Evolutionary conservation across 2,113 vertebrate genomes (phyloP).

Genomic region (Corvus hawaiiensis): DNA sequence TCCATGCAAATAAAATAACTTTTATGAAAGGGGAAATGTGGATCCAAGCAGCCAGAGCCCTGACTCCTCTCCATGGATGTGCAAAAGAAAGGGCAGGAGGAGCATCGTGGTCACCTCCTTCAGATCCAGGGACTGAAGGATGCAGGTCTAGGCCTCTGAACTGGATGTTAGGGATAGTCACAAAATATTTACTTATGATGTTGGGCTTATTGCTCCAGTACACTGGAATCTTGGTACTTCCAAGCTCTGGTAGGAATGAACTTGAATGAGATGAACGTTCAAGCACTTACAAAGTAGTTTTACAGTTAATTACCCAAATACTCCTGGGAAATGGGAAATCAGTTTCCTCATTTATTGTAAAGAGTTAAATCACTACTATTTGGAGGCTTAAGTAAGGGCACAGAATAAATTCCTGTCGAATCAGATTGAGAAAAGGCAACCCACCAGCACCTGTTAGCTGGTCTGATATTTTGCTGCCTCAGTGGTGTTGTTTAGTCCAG

Average conservation of each 20-base stretch:
- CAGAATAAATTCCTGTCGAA: neutral
- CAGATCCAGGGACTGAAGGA: neutral
- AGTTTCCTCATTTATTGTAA: neutral
- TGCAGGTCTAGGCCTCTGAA: neutral
- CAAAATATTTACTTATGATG: neutral
- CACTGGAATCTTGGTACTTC: neutral
- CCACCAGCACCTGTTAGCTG: neutral
- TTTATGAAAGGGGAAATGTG: neutral
- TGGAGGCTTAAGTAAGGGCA: neutral
- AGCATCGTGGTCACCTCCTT: neutral
- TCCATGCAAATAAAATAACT: neutral
- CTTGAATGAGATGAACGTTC: neutral
- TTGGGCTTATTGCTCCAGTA: neutral
- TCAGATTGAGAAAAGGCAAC: neutral
- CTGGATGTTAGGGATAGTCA: neutral
- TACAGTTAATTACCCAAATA: neutral
- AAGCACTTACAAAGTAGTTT: neutral
- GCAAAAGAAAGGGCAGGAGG: neutral
- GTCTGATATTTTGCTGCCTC: neutral
- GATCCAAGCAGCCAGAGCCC: neutral
- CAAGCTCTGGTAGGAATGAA: neutral
- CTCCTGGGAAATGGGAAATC: neutral
- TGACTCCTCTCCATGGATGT: neutral
- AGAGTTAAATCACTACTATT: neutral
- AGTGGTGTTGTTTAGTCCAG: rapidly evolving